phyloP scores from a whole-genome alignment of 2,888 invertebrate genomes.

The Agrilus cyanescens region DNA sequence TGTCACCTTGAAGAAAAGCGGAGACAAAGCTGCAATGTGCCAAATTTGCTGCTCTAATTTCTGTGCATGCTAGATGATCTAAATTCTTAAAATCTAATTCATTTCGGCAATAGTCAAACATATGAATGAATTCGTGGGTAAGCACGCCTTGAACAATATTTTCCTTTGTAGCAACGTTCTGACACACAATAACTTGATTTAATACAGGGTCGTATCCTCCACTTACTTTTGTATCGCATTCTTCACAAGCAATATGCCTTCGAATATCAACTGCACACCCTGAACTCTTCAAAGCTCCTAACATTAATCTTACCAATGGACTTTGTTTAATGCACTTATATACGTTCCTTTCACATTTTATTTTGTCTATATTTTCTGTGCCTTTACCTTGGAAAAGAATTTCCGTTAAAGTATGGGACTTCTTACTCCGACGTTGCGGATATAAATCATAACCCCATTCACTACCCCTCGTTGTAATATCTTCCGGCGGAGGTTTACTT shows the following conservation, averaged over 20 bases:
- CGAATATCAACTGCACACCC: slow-evolving; percentile 74
- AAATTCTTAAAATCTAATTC: slow-evolving; percentile 80
- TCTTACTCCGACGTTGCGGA: slow-evolving; percentile 64
- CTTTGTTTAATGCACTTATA: slow-evolving; percentile 63
- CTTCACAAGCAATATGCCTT: slow-evolving; percentile 86
- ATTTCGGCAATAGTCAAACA: slow-evolving; percentile 89
- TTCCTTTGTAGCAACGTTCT: slow-evolving; percentile 62
- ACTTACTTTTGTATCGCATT: slow-evolving; percentile 69
- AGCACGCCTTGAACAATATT: slow-evolving; percentile 69
- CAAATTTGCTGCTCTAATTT: slow-evolving; percentile 88
- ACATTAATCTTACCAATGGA: slow-evolving; percentile 73
- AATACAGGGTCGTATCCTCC: slow-evolving; percentile 82
- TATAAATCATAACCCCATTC: slow-evolving; percentile 72
- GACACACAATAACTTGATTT: slow-evolving; percentile 86
- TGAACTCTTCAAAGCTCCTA: slow-evolving; percentile 67
- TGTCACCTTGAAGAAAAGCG: slow-evolving; percentile 67
- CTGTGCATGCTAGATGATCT: slow-evolving; percentile 89
- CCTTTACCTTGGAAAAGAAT: slow-evolving; percentile 54
- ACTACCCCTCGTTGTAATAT: slow-evolving; percentile 8
- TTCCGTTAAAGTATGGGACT: slow-evolving; percentile 38
- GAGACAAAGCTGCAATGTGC: slow-evolving; percentile 84
- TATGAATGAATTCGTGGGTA: slow-evolving; percentile 89
- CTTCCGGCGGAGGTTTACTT: not conserved
- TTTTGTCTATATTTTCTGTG: slow-evolving; percentile 54
- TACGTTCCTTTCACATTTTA: slow-evolving; percentile 72